These are phyloP conservation scores for Polyommatus icarus DNA, from an alignment of 2,888 invertebrate genomes.

Conservation along the genomic window DNA sequence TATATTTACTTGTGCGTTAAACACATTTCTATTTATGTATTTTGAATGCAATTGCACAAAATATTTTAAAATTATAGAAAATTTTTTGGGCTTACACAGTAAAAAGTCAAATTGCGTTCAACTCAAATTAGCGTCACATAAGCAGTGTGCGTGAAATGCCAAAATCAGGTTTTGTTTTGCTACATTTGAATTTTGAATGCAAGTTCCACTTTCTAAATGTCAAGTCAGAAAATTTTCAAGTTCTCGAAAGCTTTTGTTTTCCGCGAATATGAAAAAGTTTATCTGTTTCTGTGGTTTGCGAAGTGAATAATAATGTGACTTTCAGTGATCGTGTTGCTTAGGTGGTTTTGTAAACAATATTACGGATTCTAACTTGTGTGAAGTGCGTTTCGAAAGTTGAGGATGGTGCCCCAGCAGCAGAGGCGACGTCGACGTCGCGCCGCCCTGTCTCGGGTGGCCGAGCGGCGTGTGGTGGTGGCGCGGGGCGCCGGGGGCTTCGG, in stretches of 20 bases:
- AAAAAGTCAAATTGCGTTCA: background rate
- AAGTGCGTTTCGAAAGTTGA: constrained; percentile 43
- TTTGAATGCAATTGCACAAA: background rate
- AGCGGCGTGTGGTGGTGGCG: constrained; percentile 90
- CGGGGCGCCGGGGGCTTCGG: constrained; percentile 95
- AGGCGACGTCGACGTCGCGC: constrained; percentile 69
- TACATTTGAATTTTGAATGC: constrained; percentile 55
- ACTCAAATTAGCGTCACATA: background rate
- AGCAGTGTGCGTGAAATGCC: constrained; percentile 39
- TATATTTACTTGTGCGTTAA: too few relatives aligned
- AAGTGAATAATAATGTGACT: constrained; percentile 36
- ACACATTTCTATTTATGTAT: too few relatives aligned
- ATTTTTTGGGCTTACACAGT: background rate
- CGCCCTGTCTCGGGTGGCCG: constrained; percentile 75
- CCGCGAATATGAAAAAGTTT: constrained; percentile 46
- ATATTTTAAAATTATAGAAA: background rate
- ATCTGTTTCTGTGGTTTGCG: constrained; percentile 69
- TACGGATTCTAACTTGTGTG: background rate
- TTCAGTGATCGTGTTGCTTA: constrained; percentile 34
- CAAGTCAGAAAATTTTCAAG: constrained; percentile 66
- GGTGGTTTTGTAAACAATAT: background rate
- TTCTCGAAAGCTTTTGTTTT: constrained; percentile 53
- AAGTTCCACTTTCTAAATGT: constrained; percentile 61
- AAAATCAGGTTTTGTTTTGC: constrained; percentile 45
- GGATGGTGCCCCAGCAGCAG: constrained; percentile 75